Conservation (phyloP, 1,140 invertebrate species). For the Bacillus rossius region DNA sequence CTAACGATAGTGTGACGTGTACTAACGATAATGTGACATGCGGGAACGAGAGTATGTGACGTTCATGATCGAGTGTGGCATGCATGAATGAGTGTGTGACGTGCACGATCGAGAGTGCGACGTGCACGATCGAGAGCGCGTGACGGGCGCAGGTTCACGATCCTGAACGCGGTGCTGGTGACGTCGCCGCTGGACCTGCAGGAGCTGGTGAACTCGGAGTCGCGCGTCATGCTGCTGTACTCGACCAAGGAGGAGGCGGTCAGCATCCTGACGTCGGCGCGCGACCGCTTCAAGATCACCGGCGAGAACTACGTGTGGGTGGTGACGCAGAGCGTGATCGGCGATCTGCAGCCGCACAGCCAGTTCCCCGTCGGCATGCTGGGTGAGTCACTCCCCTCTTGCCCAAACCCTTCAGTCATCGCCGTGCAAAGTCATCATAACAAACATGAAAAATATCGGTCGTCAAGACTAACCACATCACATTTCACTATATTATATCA, state of each 20-base stretch:
- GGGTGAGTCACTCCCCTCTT: slow-evolving; percentile 61
- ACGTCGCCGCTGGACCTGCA: slow-evolving; percentile 57
- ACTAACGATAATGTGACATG: no score
- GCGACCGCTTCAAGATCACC: slow-evolving; percentile 72
- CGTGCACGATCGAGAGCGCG: background rate
- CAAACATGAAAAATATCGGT: no score
- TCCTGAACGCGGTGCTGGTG: slow-evolving; percentile 76
- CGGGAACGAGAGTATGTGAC: no score
- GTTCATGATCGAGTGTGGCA: background rate
- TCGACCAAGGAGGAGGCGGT: slow-evolving; percentile 82
- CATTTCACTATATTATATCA: no score
- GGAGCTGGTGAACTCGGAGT: slow-evolving; percentile 84
- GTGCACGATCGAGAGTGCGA: background rate
- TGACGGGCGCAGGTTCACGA: slow-evolving; percentile 58
- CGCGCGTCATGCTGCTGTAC: slow-evolving; percentile 89
- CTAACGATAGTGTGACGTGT: no score
- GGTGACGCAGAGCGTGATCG: slow-evolving; percentile 91
- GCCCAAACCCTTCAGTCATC: background rate
- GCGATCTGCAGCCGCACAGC: slow-evolving; percentile 62
- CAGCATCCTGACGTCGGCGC: slow-evolving; percentile 73
- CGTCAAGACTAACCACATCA: no score
- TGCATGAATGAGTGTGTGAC: background rate
- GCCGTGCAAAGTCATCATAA: no score
- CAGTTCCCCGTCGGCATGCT: slow-evolving; percentile 91
- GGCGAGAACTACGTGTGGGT: slow-evolving; percentile 97